Conservation (phyloP, 2,797 vertebrate species). For the Acanthiza pusilla region DNA sequence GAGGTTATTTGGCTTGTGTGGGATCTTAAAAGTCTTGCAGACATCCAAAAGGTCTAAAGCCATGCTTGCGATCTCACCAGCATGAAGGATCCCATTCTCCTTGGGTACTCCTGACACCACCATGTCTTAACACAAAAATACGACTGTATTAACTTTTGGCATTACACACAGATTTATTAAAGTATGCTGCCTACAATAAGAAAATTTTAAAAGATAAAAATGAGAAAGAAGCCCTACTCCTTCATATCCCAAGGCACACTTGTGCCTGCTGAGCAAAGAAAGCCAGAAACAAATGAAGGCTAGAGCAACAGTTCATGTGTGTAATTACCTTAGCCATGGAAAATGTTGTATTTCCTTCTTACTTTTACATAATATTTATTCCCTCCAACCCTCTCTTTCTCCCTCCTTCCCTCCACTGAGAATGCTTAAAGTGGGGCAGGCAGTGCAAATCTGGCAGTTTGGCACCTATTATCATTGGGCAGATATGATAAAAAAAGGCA, state of each 20-base stretch:
- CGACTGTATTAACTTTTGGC: background rate
- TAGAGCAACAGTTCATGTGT: background rate
- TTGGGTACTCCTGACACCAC: constrained; percentile 83
- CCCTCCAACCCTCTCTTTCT: background rate
- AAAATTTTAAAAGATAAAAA: background rate
- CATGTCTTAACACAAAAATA: constrained; percentile 76
- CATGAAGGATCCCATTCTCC: constrained; percentile 81
- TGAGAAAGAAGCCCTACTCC: background rate
- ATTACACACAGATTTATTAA: background rate
- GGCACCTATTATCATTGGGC: background rate
- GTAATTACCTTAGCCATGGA: background rate
- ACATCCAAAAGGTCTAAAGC: constrained; percentile 81
- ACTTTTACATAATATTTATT: background rate
- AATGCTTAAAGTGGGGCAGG: background rate
- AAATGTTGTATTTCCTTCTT: background rate
- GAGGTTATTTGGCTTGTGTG: constrained; percentile 79
- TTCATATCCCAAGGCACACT: background rate
- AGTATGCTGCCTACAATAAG: background rate
- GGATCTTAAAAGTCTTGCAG: constrained; percentile 83
- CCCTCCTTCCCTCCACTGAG: background rate
- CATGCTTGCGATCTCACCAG: constrained; percentile 82
- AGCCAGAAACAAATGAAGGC: background rate
- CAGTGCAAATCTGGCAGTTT: background rate
- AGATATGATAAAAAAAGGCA: background rate
- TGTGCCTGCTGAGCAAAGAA: background rate